Percentiles rank a stretch among this genome's conserved stretches.
Evolutionary conservation across 2,888 invertebrate species (phyloP).

Genomic region (Nephrotoma appendiculata): DNA sequence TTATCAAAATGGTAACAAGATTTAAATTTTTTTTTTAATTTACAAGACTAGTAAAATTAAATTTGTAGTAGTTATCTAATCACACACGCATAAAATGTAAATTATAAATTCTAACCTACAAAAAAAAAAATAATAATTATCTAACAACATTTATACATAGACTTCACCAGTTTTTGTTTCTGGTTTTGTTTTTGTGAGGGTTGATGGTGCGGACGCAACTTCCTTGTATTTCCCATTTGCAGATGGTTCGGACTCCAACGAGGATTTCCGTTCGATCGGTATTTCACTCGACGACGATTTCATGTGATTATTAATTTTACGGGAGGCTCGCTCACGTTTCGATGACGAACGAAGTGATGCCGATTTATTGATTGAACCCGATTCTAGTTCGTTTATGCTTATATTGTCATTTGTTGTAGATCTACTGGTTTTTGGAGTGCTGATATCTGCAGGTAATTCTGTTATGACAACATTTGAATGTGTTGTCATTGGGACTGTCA

Average conservation of each 20-base stretch:
- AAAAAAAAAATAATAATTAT: not conserved
- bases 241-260: constrained; percentile 6
- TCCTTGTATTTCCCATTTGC: constrained; percentile 12
- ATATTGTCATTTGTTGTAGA: not conserved
- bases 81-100: not conserved
- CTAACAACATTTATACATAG: constrained; percentile 21
- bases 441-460: not conserved
- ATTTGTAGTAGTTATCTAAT: not conserved
- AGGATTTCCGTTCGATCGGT: not conserved
- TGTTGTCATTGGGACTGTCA: not conserved
- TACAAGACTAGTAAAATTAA: not conserved
- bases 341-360: not conserved
- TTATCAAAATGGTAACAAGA: not conserved
- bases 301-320: not conserved
- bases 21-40: not conserved
- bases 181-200: constrained; percentile 26
- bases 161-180: constrained; percentile 30
- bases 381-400: not conserved
- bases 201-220: constrained; percentile 25
- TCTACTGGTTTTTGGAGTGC: not conserved
- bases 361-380: not conserved
- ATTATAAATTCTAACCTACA: not conserved
- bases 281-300: not conserved
- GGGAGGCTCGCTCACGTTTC: not conserved
- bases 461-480: constrained; percentile 3